Evolutionary conservation across 64 coral and sea anemone genomes (phyloP).

Genomic region (Stylophora pistillata): DNA sequence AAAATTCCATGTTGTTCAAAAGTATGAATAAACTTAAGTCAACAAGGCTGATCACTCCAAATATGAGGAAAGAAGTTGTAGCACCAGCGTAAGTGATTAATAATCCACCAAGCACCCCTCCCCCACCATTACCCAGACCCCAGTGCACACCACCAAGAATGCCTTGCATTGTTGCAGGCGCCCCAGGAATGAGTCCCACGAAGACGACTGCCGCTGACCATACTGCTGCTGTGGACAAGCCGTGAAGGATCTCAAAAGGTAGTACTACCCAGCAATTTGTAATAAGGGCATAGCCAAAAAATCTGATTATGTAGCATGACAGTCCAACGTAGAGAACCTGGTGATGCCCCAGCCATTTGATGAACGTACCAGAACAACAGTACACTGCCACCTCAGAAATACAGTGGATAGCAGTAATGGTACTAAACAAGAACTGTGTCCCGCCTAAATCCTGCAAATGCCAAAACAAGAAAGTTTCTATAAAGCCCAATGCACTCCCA

Average conservation of each 20-base stretch:
- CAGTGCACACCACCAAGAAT: conserved; percentile 80
- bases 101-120: conserved; percentile 78
- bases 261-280: conserved; percentile 82
- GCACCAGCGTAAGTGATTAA: conserved; percentile 73
- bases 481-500: conserved; percentile 71
- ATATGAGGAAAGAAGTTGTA: conserved; percentile 60
- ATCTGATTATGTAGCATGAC: conserved; percentile 68
- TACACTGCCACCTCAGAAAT: conserved; percentile 70
- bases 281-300: conserved; percentile 74
- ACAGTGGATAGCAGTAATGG: conserved; percentile 73
- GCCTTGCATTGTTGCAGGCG: conserved; percentile 83
- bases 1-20: conserved; percentile 65
- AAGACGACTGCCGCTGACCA: conserved; percentile 92
- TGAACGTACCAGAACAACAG: conserved; percentile 58
- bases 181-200: conserved; percentile 74
- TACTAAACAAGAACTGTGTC: conserved; percentile 88
- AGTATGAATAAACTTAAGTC: conserved; percentile 66
- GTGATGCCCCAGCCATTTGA: conserved; percentile 72
- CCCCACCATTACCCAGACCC: conserved; percentile 84
- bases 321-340: conserved; percentile 70
- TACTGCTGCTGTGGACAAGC: conserved; percentile 75
- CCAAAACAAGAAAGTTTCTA: conserved; percentile 91
- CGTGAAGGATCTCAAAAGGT: conserved; percentile 87
- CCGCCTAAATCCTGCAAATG: conserved; percentile 89
- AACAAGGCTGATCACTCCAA: conserved; percentile 66